phyloP scores from a whole-genome alignment of 2,113 vertebrate species.

The Megaptera novaeangliae region DNA sequence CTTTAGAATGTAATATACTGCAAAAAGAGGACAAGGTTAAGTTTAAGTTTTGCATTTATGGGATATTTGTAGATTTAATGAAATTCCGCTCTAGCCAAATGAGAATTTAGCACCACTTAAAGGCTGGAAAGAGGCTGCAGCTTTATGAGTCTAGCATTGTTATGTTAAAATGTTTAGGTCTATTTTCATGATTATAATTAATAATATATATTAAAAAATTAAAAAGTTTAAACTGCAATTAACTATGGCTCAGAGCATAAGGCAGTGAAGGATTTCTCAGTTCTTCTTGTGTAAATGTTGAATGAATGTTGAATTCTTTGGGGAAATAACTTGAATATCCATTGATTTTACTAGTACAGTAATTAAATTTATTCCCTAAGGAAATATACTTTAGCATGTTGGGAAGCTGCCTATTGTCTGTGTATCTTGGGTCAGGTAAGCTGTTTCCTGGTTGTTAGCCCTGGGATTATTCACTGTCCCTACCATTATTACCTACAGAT shows the following conservation, averaged over 20 bases:
- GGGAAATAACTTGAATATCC: conserved; percentile 71
- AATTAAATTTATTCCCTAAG: conserved; percentile 65
- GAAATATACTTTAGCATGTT: conserved; percentile 38
- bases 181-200: conserved; percentile 58
- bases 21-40: neutral
- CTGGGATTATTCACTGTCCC: neutral
- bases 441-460: neutral
- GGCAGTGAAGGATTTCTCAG: conserved; percentile 37
- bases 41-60: conserved; percentile 3
- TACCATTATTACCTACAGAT: neutral
- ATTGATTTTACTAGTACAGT: conserved; percentile 66
- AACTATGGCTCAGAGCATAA: conserved; percentile 44
- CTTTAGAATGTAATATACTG: neutral
- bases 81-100: conserved; percentile 19
- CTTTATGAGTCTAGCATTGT: conserved; percentile 36
- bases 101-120: conserved; percentile 36
- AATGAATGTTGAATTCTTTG: conserved; percentile 63
- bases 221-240: conserved; percentile 54
- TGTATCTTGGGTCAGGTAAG: neutral
- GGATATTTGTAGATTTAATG: conserved; percentile 5
- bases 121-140: neutral
- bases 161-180: conserved; percentile 60
- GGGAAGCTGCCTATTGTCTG: conserved; percentile 42
- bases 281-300: conserved; percentile 61
- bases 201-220: conserved; percentile 67